Conservation (phyloP, 1,140 invertebrate species). For the Bombus turneri region DNA sequence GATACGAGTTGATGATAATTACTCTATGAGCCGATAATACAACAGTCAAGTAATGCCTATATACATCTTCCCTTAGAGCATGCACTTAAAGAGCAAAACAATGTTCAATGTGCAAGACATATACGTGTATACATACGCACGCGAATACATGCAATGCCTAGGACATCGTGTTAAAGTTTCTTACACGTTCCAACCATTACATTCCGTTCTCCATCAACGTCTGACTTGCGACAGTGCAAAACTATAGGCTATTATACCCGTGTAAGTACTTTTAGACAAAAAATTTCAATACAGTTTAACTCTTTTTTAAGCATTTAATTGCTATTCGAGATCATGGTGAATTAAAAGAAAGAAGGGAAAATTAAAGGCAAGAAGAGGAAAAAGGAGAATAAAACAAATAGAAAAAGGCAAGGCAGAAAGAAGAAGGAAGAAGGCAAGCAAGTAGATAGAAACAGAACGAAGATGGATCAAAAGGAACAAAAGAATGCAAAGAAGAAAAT, state of each 20-base stretch:
- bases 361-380: not conserved
- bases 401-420: too few relatives aligned
- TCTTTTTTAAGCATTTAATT: too few relatives aligned
- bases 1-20: slow-evolving; percentile 4
- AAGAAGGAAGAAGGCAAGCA: too few relatives aligned
- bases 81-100: slow-evolving; percentile 14
- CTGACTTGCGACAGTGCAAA: not conserved
- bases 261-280: too few relatives aligned
- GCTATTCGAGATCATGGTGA: too few relatives aligned
- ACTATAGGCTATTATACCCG: too few relatives aligned
- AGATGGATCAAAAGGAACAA: too few relatives aligned
- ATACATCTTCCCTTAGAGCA: not conserved
- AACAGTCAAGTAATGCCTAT: slow-evolving; percentile 8
- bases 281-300: too few relatives aligned
- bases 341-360: too few relatives aligned
- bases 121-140: not conserved
- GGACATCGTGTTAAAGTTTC: slow-evolving; percentile 13
- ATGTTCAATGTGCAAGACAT: not conserved
- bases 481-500: too few relatives aligned
- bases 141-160: not conserved
- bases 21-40: slow-evolving; percentile 27
- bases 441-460: too few relatives aligned
- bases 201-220: not conserved
- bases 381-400: not conserved
- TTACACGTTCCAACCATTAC: slow-evolving; percentile 1